Evolutionary conservation across 1,140 invertebrate genomes (phyloP).

Genomic region (Penaeus japonicus): DNA sequence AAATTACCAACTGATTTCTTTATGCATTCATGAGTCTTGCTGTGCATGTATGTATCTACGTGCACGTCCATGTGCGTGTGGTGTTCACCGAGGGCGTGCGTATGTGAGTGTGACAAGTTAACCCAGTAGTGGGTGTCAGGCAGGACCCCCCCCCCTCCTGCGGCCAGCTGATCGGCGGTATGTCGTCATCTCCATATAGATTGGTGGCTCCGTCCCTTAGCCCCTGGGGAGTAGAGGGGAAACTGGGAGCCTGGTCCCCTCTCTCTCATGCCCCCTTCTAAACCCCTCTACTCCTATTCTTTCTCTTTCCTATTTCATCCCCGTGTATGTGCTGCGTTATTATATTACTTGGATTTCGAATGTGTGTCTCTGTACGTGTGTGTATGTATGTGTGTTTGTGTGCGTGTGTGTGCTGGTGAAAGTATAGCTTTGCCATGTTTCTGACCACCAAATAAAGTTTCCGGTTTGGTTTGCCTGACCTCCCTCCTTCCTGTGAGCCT

Average conservation of each 20-base stretch:
- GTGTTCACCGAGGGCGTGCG: background rate
- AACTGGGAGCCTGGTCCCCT: constrained; percentile 19
- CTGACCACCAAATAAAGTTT: too few relatives aligned
- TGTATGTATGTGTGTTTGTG: background rate
- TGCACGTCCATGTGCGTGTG: constrained; percentile 1
- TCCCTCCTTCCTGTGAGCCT: too few relatives aligned
- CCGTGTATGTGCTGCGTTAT: constrained; percentile 7
- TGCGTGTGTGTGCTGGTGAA: background rate
- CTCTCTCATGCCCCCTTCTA: constrained; percentile 36
- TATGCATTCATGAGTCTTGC: background rate
- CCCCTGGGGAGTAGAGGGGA: constrained; percentile 39
- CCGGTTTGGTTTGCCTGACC: too few relatives aligned
- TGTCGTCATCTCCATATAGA: constrained; percentile 55
- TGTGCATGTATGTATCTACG: background rate
- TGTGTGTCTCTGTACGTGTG: background rate
- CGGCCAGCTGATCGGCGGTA: constrained; percentile 46
- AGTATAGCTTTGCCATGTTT: too few relatives aligned
- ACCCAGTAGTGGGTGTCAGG: background rate
- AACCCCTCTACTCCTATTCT: constrained; percentile 37
- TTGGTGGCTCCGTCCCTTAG: constrained; percentile 43
- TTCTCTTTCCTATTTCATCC: constrained; percentile 30
- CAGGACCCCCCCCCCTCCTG: background rate
- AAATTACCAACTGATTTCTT: too few relatives aligned
- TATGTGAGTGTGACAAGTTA: background rate
- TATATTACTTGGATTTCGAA: constrained; percentile 33